Base-by-base conservation (phyloP, 2,113 vertebrate species). In the Indicator indicator region DNA sequence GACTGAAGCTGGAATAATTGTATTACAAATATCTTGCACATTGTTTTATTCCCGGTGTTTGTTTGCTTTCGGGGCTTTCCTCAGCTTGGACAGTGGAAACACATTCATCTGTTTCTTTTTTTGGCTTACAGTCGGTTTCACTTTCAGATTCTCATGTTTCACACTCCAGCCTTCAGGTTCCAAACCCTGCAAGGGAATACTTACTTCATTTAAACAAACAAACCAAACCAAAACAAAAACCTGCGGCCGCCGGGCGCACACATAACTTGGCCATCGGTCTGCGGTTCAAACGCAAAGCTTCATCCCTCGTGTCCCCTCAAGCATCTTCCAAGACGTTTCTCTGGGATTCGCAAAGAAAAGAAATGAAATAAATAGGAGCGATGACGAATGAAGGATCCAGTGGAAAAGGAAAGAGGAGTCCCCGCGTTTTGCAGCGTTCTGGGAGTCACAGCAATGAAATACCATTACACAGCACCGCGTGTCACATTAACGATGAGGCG, bases 101-200 rank as follows among this genome's bases (percentile, higher is more conserved):
- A 73, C 20, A 12, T 40, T 89, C 33, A 86, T 89, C 71, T 86
- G 64, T 60, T 86, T 83, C 63, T 85, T 85, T 92, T 92, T 91
- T 83, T 78, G 76, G 86, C 83, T 95, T 78, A 59, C 85, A 83
- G 62, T 81, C 73, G 30, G 93, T 96, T 95, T 95, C 94, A 81
- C 93, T 97, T 97, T 94, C 94, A 95, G 93, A 95, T 97, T 93
- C 95, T 93, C 83, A 38, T 26, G 69, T 91, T 95, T 86, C 93
- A 90, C 40, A 23, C 78, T 83, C 76, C 76, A 58, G 72, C 44
- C 69, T 86, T 95, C 79, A 95, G 79, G 89, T 94, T 94, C 88
- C 91, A 72, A 93, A 70, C 85, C 9, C 54, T 70, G 85, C 70
- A 38, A 80, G 81, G 79, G 33, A 78, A 88, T 63, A 94, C 40